Evolutionary conservation across 2,888 invertebrate species (phyloP).

Genomic region (Pollenia labialis): DNA sequence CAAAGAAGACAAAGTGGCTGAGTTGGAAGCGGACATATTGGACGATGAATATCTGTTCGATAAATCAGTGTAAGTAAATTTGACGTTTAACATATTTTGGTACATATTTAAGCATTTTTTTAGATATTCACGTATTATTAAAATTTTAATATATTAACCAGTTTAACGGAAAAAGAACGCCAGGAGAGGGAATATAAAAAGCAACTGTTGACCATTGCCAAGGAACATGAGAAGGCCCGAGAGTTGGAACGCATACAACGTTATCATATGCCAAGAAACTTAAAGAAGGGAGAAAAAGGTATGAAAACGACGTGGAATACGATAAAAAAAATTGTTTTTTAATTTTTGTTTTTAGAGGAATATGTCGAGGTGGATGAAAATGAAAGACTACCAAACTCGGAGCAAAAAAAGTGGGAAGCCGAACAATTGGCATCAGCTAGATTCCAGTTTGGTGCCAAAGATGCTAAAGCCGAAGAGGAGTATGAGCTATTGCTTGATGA

Average conservation of each 20-base stretch:
- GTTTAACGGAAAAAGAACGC: constrained; percentile 93
- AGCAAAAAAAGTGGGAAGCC: constrained; percentile 98
- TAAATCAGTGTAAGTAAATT: constrained; percentile 89
- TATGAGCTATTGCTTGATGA: constrained; percentile 98
- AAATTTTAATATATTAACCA: constrained; percentile 82
- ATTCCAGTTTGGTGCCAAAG: constrained; percentile 96
- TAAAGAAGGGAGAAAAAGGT: constrained; percentile 90
- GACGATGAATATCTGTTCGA: constrained; percentile 98
- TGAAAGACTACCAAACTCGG: constrained; percentile 92
- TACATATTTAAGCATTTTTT: no score
- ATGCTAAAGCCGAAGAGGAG: constrained; percentile 89
- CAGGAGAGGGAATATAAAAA: constrained; percentile 95
- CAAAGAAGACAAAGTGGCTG: constrained; percentile 97
- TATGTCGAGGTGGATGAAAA: constrained; percentile 94
- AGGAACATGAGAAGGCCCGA: constrained; percentile 97
- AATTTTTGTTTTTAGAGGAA: constrained; percentile 84
- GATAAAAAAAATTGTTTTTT: no score
- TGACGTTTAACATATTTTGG: not conserved
- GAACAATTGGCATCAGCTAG: constrained; percentile 97
- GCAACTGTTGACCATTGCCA: constrained; percentile 94
- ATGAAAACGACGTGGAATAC: constrained; percentile 53
- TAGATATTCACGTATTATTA: not conserved
- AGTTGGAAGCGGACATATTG: constrained; percentile 96
- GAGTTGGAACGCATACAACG: constrained; percentile 96
- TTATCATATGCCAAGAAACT: constrained; percentile 96